These are phyloP conservation scores for Dromaius novaehollandiae DNA, from an alignment of 2,113 vertebrate species.

Conservation along the genomic window DNA sequence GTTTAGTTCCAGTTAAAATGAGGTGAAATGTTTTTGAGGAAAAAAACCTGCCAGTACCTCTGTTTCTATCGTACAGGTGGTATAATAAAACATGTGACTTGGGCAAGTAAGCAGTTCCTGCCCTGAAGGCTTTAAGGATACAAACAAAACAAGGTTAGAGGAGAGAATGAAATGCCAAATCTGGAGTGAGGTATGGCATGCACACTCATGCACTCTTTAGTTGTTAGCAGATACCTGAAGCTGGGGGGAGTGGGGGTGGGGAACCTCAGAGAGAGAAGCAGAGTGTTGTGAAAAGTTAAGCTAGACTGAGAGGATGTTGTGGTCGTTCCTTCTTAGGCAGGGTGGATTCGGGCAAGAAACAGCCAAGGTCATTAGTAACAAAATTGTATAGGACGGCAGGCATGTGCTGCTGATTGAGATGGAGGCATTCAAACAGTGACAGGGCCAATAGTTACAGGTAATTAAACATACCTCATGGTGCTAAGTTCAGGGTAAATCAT, in stretches of 20 bases:
- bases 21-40: neutral
- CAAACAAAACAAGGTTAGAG: neutral
- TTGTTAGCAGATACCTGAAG: neutral
- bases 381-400: neutral
- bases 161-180: neutral
- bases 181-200: neutral
- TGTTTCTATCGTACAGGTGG: neutral
- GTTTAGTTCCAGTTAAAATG: neutral
- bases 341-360: neutral
- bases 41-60: neutral
- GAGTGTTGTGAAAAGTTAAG: neutral
- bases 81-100: neutral
- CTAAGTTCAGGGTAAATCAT: too few species aligned
- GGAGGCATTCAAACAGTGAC: neutral
- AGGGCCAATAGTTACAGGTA: neutral
- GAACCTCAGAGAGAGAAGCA: fast-evolving
- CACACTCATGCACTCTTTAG: neutral
- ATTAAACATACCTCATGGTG: too few species aligned
- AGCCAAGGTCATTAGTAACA: neutral
- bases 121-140: neutral
- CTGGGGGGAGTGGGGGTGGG: neutral
- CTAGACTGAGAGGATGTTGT: neutral
- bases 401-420: neutral
- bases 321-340: neutral
- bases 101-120: neutral